Evolutionary conservation across 2,797 vertebrate species (phyloP).

Genomic region (Echiichthys vipera): DNA sequence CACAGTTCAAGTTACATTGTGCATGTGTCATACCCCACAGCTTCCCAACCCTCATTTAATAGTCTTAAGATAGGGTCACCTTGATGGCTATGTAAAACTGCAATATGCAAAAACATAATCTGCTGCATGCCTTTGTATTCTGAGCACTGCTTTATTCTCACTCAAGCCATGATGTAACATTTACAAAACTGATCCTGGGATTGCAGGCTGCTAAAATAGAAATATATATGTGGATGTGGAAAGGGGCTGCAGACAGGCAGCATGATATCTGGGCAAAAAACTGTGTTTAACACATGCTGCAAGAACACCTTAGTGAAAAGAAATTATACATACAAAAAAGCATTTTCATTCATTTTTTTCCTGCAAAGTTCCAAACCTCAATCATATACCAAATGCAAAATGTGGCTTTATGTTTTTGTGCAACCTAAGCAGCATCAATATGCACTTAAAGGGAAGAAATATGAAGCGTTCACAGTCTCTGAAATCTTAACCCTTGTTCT

Average conservation of each 20-base stretch:
- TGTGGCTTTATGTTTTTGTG: neutral
- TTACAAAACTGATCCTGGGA: neutral
- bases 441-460: slow-evolving; percentile 31
- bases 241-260: slow-evolving; percentile 9
- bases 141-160: slow-evolving; percentile 1
- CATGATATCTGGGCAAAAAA: slow-evolving; percentile 31
- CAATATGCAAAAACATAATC: neutral
- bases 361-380: neutral
- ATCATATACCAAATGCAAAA: neutral
- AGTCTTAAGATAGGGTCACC: neutral
- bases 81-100: neutral
- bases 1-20: too few species aligned
- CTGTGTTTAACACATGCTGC: neutral
- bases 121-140: neutral
- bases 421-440: slow-evolving; percentile 1
- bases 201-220: neutral
- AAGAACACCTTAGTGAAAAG: neutral
- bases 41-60: too few species aligned
- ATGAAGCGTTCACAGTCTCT: slow-evolving; percentile 24
- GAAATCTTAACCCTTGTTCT: slow-evolving; percentile 42
- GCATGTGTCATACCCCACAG: too few species aligned
- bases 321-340: neutral
- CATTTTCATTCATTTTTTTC: neutral
- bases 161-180: neutral
- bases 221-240: slow-evolving; percentile 11